Conservation (phyloP, 2,888 invertebrate genomes). For the Drosophila barbarae region DNA sequence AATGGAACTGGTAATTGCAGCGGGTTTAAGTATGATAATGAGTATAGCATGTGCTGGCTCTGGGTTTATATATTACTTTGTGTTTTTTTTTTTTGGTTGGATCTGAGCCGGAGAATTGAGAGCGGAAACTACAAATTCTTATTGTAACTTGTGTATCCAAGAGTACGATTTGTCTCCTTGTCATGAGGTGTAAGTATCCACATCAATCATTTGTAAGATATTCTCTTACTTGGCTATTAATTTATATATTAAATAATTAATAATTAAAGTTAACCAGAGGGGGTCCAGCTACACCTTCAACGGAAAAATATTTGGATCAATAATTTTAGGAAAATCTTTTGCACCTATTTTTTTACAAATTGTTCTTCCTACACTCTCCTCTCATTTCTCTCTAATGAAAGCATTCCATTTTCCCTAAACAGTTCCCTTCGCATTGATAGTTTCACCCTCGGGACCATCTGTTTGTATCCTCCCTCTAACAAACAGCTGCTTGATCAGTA, state of each 20-base stretch:
- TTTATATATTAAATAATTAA: too few species aligned
- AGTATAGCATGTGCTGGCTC: constrained; percentile 41
- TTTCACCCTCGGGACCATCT: constrained; percentile 24
- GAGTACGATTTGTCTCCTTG: background rate
- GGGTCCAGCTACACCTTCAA: too few species aligned
- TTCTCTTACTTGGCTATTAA: background rate
- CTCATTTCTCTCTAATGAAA: background rate
- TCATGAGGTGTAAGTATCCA: background rate
- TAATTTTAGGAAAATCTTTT: background rate
- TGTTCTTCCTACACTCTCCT: background rate
- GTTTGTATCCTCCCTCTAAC: constrained; percentile 1
- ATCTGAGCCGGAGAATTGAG: constrained; percentile 1
- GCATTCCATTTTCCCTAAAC: background rate
- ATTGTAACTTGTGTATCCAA: background rate
- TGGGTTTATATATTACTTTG: background rate
- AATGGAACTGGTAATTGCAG: constrained; percentile 24
- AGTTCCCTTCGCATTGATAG: constrained; percentile 3
- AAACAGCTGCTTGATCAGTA: constrained; percentile 9
- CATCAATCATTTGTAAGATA: constrained; percentile 2
- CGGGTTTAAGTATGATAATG: constrained; percentile 15
- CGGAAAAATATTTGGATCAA: too few species aligned
- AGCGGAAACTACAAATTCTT: constrained; percentile 7
- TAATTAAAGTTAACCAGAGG: background rate
- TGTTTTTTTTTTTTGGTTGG: background rate
- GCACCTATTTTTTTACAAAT: background rate